phyloP scores from a whole-genome alignment of 2,888 invertebrate species.

The Xiphydria camelus region DNA sequence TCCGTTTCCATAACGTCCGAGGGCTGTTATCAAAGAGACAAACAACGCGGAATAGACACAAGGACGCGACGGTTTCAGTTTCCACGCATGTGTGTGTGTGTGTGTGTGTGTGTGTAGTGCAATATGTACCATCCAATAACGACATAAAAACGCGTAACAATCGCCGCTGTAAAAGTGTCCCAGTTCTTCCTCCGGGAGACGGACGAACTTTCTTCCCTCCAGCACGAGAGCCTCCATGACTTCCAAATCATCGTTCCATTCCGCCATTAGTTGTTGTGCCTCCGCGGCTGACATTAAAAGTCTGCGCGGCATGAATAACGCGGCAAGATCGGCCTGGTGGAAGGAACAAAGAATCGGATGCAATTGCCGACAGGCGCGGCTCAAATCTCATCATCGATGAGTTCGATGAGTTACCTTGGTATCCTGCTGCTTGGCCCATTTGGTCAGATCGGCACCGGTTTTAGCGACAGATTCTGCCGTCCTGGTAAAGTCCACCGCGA shows the following conservation, averaged over 20 bases:
- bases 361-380: too few species aligned
- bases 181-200: constrained; percentile 91
- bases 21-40: constrained; percentile 33
- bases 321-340: constrained; percentile 84
- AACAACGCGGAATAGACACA: too few species aligned
- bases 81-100: too few species aligned
- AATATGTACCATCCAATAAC: constrained; percentile 77
- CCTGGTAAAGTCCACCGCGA: constrained; percentile 97
- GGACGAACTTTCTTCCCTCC: constrained; percentile 96
- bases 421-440: constrained; percentile 88
- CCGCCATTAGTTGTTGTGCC: constrained; percentile 86
- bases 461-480: constrained; percentile 96
- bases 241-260: constrained; percentile 98
- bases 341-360: constrained; percentile 15
- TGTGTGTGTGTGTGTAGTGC: too few species aligned
- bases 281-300: constrained; percentile 83
- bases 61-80: too few species aligned
- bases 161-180: constrained; percentile 91
- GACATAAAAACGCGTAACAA: constrained; percentile 97
- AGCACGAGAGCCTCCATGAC: constrained; percentile 97
- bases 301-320: constrained; percentile 93
- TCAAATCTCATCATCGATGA: background rate
- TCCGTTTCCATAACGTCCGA: constrained; percentile 62
- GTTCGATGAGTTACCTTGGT: constrained; percentile 64
- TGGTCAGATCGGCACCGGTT: constrained; percentile 93